phyloP scores from a whole-genome alignment of 2,888 invertebrate genomes.

The Orgyia antiqua region DNA sequence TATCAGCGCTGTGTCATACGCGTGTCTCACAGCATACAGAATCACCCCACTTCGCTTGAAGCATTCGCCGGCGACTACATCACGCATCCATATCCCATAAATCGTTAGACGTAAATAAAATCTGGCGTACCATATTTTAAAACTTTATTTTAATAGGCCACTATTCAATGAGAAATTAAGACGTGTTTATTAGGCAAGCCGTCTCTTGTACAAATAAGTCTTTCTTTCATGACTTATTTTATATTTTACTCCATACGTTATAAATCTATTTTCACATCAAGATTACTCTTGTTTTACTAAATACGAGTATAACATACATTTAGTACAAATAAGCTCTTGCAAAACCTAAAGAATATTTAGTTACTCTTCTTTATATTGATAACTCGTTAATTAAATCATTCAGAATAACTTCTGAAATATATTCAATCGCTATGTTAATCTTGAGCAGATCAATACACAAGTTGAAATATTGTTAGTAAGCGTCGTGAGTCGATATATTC shows the following conservation, averaged over 20 bases:
- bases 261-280: conserved; percentile 58
- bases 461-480: conserved; percentile 14
- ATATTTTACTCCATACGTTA: conserved; percentile 45
- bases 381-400: too few relatives aligned
- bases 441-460: conserved; percentile 11
- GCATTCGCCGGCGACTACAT: conserved; percentile 30
- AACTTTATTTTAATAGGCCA: conserved; percentile 74
- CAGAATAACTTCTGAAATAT: too few relatives aligned
- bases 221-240: conserved; percentile 59
- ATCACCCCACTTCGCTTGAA: conserved; percentile 20
- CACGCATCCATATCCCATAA: conserved; percentile 61
- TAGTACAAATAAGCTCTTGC: too few relatives aligned
- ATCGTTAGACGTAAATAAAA: conserved; percentile 70
- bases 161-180: conserved; percentile 73
- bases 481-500: conserved; percentile 14
- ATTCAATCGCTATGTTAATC: conserved; percentile 12
- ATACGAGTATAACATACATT: too few relatives aligned
- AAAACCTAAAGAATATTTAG: too few relatives aligned
- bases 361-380: too few relatives aligned
- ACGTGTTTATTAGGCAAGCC: conserved; percentile 70
- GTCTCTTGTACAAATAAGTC: conserved; percentile 67
- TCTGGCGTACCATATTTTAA: conserved; percentile 72
- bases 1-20: conserved; percentile 71
- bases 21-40: conserved; percentile 42
- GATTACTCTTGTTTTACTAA: too few relatives aligned